Conservation (phyloP, 2,888 invertebrate genomes). For the Calliopum simillimum region DNA sequence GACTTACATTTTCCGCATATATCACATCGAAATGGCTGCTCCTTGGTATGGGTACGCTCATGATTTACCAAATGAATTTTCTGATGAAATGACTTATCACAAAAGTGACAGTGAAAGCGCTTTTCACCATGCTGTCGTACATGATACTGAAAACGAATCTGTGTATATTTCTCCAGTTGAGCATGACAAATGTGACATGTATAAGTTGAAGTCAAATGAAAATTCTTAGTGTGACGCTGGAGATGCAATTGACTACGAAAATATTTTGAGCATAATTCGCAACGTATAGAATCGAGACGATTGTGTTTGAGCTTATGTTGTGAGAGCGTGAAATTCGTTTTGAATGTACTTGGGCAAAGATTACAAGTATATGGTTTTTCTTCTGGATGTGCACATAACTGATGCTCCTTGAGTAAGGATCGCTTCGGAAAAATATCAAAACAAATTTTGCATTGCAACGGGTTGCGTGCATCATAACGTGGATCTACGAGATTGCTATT, state of each 20-base stretch:
- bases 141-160: constrained; percentile 51
- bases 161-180: constrained; percentile 51
- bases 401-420: constrained; percentile 45
- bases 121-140: constrained; percentile 52
- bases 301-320: constrained; percentile 49
- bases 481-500: not conserved
- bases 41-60: constrained; percentile 52
- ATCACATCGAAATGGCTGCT: constrained; percentile 51
- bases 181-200: constrained; percentile 51
- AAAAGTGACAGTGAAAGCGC: constrained; percentile 50
- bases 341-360: constrained; percentile 46
- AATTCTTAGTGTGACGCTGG: constrained; percentile 48
- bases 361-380: constrained; percentile 47
- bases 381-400: constrained; percentile 45
- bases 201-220: constrained; percentile 50
- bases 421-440: constrained; percentile 42
- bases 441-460: constrained; percentile 46
- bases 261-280: constrained; percentile 49
- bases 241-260: constrained; percentile 50
- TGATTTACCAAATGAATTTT: constrained; percentile 52
- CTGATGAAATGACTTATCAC: constrained; percentile 53
- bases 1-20: constrained; percentile 48
- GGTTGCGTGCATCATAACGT: constrained; percentile 19
- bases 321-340: constrained; percentile 45
- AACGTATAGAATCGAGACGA: constrained; percentile 46